Evolutionary conservation across 2,888 invertebrate species (phyloP), one percentile per base, ranked within the genome.

Genomic region (Melitaea athalia): DNA sequence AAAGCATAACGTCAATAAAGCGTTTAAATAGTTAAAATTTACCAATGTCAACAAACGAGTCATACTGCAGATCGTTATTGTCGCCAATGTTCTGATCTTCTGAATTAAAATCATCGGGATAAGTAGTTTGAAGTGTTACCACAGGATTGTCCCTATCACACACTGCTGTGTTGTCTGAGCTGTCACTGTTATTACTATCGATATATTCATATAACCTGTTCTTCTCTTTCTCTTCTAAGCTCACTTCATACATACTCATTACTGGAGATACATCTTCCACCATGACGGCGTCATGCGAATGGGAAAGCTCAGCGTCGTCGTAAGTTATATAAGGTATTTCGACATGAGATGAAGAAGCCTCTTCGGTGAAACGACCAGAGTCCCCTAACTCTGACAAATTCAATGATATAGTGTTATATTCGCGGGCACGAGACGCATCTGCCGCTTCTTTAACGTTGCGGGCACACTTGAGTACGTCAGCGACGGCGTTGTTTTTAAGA

Each of bases 21-120:
- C 63, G 24, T 47, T 49, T 42, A 60, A 49, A 45, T 38, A 63
- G 50, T 71, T 74, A 93, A 83, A 93, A 93, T 77, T 92, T 91
- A 69, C 93, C 93, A 91, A 93, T 92, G 80, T 93, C 93, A 80
- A 93, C 87, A 79, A 91, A 91, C 74, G 93, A 93, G 78, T 93
- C 93, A 74, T 93, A 93, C 75, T 93, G 93, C 60, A 91, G 78
- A 74, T 93, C 93, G 73, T 85, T 87, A 76, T 81, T 81, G 74
- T 91, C 91, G 69, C 84, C 85, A 47, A 85, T 75, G 47, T 82
- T 77, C 31, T 81, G 78, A 62, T 88, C 87, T n/a, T 87, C 75
- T 45, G 67, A 66, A 64, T 72, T 72, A 55, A 33, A 33, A 77
- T 71, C 64, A 57, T 78, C 75, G 68, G 81, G 78, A 45, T 38